Evolutionary conservation across 2,113 vertebrate species (phyloP), one percentile per base, ranked within the genome.

Genomic region (Spermophilus dauricus): DNA sequence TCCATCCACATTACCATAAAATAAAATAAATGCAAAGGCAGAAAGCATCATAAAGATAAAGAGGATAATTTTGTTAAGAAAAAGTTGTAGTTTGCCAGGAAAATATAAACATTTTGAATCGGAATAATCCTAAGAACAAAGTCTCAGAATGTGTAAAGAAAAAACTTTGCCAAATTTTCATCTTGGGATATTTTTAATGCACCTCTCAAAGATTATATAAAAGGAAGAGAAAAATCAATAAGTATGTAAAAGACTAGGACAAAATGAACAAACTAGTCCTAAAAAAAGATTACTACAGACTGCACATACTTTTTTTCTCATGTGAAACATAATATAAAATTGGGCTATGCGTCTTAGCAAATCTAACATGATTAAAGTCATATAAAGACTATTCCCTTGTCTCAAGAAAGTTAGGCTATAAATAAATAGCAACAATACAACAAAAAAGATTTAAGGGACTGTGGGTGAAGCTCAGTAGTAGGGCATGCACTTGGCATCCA

Each of bases 1-100:
- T 69, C 67, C 14, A 69, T 34, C 67, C 12, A 4, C 67, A n/a
- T 14, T 34, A n/a, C 32, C 14, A n/a, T 4, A 69, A 69, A 69
- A n/a, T 6, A 34, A n/a, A 34, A 69, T 69, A n/a, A 34, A n/a
- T 34, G 32, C 30, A 69, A 69, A 69, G 67, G 67, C 67, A 34
- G 5, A 69, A 92, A 92, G 37, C 24, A 58, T 45, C 75, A 76
- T 34, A 61, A 69, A 92, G 2, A 56, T 16, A n/a, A 70, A 90
- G 30, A 72, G 28, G 89, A 32, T 67, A 16, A 95, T 82, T 88
- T 92, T 4, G 65, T 56, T 75, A 82, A 76, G 56, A 75, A 95
- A 86, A 95, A 76, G 5, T 24, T 67, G 0, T 1, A 56, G 32
- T 65, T 82, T 45, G 17, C n/a, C 58, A 67, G 77, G n/a, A 95